These are phyloP conservation scores for Phrynocephalus vlangalii DNA, from an alignment of 2,797 vertebrate species.

Conservation along the genomic window DNA sequence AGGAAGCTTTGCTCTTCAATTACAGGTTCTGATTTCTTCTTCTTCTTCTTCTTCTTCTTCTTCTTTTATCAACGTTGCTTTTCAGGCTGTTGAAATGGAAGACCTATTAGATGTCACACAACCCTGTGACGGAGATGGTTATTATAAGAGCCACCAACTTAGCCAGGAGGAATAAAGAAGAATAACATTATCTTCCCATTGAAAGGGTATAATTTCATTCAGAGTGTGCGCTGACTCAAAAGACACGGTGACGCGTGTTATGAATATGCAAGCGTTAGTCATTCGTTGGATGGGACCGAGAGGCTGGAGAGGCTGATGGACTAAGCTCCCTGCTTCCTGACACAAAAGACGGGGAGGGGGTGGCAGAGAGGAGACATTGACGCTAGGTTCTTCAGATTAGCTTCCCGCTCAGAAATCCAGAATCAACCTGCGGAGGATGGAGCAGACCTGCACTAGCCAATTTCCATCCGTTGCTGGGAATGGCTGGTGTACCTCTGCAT, in stretches of 20 bases:
- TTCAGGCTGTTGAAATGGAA: background rate
- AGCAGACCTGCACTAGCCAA: background rate
- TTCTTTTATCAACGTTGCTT: background rate
- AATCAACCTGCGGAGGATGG: background rate
- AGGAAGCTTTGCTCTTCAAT: background rate
- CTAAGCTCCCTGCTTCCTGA: background rate
- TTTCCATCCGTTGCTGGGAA: background rate
- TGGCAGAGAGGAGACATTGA: background rate
- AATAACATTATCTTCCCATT: slow-evolving; percentile 2
- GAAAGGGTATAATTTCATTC: slow-evolving; percentile 37
- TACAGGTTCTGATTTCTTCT: background rate
- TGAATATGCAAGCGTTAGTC: slow-evolving; percentile 37
- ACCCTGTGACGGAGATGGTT: slow-evolving; percentile 16
- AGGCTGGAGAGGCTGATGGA: background rate
- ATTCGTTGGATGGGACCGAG: background rate
- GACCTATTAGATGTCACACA: slow-evolving; percentile 5
- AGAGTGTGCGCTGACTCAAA: slow-evolving; percentile 34
- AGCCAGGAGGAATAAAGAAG: background rate
- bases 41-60: too few relatives aligned
- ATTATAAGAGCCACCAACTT: slow-evolving; percentile 32
- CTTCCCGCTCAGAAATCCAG: background rate
- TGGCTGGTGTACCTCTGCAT: too few relatives aligned
- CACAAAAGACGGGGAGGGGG: background rate
- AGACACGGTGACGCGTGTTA: slow-evolving; percentile 12
- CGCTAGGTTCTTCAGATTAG: background rate